Conservation (phyloP, 2,113 vertebrate genomes). For the Lathamus discolor region DNA sequence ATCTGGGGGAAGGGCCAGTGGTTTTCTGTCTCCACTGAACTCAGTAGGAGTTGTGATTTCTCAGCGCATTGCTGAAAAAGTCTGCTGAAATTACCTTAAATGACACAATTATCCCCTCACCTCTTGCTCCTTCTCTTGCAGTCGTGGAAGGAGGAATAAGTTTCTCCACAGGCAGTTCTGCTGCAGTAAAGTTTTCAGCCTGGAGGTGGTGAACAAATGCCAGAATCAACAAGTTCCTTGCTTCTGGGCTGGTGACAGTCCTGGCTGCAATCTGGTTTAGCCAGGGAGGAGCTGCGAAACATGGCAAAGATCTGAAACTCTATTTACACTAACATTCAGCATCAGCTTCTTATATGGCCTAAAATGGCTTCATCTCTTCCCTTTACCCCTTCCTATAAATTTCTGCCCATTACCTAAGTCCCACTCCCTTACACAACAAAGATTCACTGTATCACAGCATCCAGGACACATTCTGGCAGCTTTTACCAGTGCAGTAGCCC, state of each 20-base stretch:
- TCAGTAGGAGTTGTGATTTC: conserved; percentile 42
- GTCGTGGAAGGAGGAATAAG: not conserved
- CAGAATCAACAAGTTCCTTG: not conserved
- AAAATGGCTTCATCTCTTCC: not conserved
- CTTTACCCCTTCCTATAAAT: not conserved
- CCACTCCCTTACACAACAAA: not conserved
- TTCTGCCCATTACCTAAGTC: not conserved
- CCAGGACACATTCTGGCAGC: not conserved
- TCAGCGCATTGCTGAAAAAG: conserved; percentile 19
- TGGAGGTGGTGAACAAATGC: not conserved
- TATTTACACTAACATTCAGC: not conserved
- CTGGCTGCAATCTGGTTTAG: not conserved
- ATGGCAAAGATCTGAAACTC: not conserved
- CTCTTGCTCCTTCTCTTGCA: not conserved
- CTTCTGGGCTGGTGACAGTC: not conserved
- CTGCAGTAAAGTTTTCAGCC: not conserved
- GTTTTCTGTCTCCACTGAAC: conserved; percentile 37
- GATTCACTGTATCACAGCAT: not conserved
- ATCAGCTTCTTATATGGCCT: not conserved
- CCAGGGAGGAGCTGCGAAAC: accelerated
- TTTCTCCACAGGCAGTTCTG: not conserved
- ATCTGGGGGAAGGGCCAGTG: conserved; percentile 14
- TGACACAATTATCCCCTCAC: conserved; percentile 50
- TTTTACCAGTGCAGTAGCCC: not conserved
- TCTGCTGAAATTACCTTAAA: conserved; percentile 57